phyloP scores from a whole-genome alignment of 1,140 invertebrate genomes.

The Drosophila melanica region DNA sequence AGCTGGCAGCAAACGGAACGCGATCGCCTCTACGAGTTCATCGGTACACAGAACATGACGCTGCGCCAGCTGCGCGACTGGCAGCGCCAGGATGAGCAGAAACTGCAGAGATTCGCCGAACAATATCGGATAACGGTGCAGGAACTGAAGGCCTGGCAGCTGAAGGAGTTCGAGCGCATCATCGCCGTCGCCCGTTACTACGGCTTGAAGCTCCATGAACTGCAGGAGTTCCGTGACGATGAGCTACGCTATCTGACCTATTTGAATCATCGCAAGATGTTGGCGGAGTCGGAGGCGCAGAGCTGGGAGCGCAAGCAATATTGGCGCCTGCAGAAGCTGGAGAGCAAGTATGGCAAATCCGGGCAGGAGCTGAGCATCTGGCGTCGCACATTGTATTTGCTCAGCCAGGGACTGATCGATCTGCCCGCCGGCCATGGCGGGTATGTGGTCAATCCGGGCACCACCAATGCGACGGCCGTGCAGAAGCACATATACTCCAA shows the following conservation, averaged over 20 bases:
- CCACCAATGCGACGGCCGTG: constrained; percentile 63
- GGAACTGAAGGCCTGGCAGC: constrained; percentile 73
- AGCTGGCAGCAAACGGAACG: constrained; percentile 74
- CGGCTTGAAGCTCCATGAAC: constrained; percentile 58
- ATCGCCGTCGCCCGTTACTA: constrained; percentile 66
- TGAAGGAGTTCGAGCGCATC: constrained; percentile 68
- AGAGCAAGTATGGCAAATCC: constrained; percentile 51
- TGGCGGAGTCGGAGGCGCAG: constrained; percentile 39
- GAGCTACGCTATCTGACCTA: constrained; percentile 62
- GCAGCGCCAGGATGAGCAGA: constrained; percentile 67
- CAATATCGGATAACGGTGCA: constrained; percentile 61
- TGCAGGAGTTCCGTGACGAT: constrained; percentile 77
- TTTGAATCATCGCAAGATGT: constrained; percentile 63
- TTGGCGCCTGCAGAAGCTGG: constrained; percentile 46
- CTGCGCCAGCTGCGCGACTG: constrained; percentile 62
- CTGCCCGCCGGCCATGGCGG: constrained; percentile 55
- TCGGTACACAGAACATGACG: constrained; percentile 73
- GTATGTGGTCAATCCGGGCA: constrained; percentile 49
- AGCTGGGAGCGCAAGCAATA: constrained; percentile 58
- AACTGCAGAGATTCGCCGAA: constrained; percentile 51
- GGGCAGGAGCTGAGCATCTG: constrained; percentile 62
- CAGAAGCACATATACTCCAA: constrained; percentile 65
- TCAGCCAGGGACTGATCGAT: constrained; percentile 69
- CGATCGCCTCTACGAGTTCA: constrained; percentile 77
- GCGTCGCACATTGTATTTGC: constrained; percentile 68